Percentiles rank a stretch among this genome's conserved stretches.
phyloP scores from a whole-genome alignment of 2,888 invertebrate genomes.

The Apotomis capreana region DNA sequence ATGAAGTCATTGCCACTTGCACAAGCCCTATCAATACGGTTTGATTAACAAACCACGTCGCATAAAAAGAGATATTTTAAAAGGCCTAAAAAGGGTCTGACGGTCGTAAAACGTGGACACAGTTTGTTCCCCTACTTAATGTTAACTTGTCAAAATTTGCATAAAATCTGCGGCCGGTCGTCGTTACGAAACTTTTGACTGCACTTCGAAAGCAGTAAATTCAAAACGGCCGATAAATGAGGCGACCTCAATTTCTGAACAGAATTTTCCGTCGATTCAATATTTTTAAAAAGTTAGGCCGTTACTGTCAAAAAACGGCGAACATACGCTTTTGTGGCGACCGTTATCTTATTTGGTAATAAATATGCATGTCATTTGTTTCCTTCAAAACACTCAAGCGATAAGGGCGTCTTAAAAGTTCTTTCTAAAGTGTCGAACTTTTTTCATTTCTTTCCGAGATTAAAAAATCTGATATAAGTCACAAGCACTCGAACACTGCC shows the following conservation, averaged over 20 bases:
- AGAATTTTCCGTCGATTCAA: constrained; percentile 46
- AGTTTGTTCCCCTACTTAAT: constrained; percentile 71
- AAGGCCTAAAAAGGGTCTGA: constrained; percentile 40
- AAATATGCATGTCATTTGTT: constrained; percentile 31
- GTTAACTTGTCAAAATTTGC: constrained; percentile 72
- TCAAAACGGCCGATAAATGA: constrained; percentile 75
- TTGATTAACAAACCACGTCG: constrained; percentile 22
- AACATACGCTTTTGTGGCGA: neutral
- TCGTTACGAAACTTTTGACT: constrained; percentile 70
- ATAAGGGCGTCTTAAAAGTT: constrained; percentile 38
- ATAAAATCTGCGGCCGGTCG: constrained; percentile 71
- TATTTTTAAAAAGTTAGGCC: constrained; percentile 25
- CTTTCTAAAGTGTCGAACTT: constrained; percentile 54
- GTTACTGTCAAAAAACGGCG: constrained; percentile 15
- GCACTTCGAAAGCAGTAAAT: constrained; percentile 76
- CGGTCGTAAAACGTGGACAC: constrained; percentile 66
- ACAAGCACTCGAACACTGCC: constrained; percentile 63
- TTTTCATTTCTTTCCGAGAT: constrained; percentile 66
- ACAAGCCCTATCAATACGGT: constrained; percentile 21
- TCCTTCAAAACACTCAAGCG: constrained; percentile 19
- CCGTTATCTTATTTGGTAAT: constrained; percentile 20
- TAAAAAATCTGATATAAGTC: constrained; percentile 50
- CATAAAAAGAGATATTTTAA: constrained; percentile 33
- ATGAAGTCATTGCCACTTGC: constrained; percentile 33
- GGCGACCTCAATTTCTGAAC: constrained; percentile 61